Evolutionary conservation across 2,888 invertebrate genomes (phyloP).

Genomic region (Orthosia incerta): DNA sequence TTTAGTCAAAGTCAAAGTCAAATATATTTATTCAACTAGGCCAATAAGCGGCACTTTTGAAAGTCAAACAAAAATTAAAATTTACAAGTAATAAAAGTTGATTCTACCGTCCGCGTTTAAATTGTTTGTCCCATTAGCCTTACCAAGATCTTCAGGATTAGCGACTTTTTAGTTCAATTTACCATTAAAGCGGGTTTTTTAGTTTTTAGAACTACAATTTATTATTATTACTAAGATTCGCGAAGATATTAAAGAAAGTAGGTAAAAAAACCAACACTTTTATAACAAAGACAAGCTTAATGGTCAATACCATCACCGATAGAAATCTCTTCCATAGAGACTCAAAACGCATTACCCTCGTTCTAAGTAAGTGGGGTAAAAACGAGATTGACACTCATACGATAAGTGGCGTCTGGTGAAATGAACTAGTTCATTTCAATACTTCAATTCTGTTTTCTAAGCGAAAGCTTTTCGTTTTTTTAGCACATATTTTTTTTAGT

Average conservation of each 20-base stretch:
- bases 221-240: not conserved
- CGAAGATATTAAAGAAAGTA: not conserved
- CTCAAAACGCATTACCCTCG: constrained; percentile 53
- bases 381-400: constrained; percentile 40
- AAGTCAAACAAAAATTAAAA: too few species aligned
- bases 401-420: constrained; percentile 16
- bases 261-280: not conserved
- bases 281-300: not conserved
- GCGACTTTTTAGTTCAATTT: too few species aligned
- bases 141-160: too few species aligned
- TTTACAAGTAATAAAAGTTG: too few species aligned
- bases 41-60: too few species aligned
- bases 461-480: not conserved
- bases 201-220: too few species aligned
- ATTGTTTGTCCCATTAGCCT: too few species aligned
- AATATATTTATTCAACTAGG: too few species aligned
- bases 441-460: constrained; percentile 6
- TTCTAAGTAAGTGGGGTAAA: constrained; percentile 44
- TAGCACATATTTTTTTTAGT: not conserved
- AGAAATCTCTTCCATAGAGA: constrained; percentile 24
- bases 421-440: constrained; percentile 35
- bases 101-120: too few species aligned
- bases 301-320: constrained; percentile 11
- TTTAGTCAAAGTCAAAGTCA: too few species aligned
- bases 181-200: too few species aligned